Base-by-base conservation (phyloP, 2,888 invertebrate genomes). In the Chrysomela aeneicollis region DNA sequence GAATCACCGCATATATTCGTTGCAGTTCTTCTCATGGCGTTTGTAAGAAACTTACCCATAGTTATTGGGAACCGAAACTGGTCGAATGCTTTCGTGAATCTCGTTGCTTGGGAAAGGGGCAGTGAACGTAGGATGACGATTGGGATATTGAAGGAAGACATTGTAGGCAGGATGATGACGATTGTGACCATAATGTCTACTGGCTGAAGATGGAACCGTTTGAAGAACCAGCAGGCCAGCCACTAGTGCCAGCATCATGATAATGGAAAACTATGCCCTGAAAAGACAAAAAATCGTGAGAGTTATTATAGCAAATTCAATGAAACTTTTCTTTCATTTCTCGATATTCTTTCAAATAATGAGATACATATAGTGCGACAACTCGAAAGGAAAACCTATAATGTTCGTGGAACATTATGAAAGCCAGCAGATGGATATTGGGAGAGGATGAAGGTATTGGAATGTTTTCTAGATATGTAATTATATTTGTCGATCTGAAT, bases 61-160 rank as follows among this genome's bases (percentile, higher is more conserved):
- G n/a, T n/a, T n/a, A 19, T 37, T 37, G 21, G 55, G 5, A 3
- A 1, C 6, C 1, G 42, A 4, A 55, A 18, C 10, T 0, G 22
- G n/a, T 22, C 15, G 55, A 2, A 21, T 6, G 9, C 12, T 19
- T 21, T 55, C 55, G 5, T 55, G 55, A 10, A 42, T 21, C 2
- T 21, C 22, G 19, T 58, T 50, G 5, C 30, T 47, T 1, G 26
- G 5, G 15, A 32, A 59, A 0, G 59, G 32, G 10, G 59, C 19
- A 32, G 21, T 4, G 15, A 19, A 55, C 8, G 46, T 1, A 15
- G n/a, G 47, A 21, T 37, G 32, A 19, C 22, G 46, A 22, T 35
- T 49, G n/a, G 62, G 55, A 12, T 49, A 19, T 18, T 62, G 62
- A 18, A 59, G 32, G 30, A 66, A 66, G 17, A 66, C 35, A 19